Evolutionary conservation across 2,113 vertebrate species (phyloP), one percentile per base, ranked within the genome.

Genomic region (Pogona vitticeps): DNA sequence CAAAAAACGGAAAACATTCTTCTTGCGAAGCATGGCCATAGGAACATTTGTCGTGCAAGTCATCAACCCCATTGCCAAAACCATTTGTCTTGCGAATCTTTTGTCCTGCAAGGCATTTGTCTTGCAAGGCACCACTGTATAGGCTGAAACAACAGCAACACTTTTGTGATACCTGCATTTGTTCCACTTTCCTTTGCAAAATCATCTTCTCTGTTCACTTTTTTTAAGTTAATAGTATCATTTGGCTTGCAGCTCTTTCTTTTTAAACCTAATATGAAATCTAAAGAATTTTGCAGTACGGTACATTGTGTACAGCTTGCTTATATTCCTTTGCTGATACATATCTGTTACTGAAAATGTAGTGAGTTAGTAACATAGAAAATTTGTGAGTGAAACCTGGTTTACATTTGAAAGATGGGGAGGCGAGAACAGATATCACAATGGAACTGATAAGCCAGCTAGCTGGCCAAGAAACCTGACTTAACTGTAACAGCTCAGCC

Each of bases 181-280:
- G 91, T 89, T 79, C 86, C 65, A 83, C 92, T 90, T 88, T 91
- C 89, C 91, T 92, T 84, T 88, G 91, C 70, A 87, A 90, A 86
- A 75, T 75, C 26, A 31, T n/a, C 0, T 61, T 61, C 33, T 28
- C 6, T 26, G 20, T 6, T 65, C 61, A 68, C 31, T 68, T 63
- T 12, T 68, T 68, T 68, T 31, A 31, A 68, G 7, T 52, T 52
- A 52, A 52, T 10, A 52, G 46, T 52, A 52, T 52, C 46, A 52
- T 52, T 52, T 52, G 46, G 46, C 46, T 52, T 52, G 46, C 5
- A 52, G 46, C 8, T 28, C 9, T 18, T 2, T 73, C 40, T 40
- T 23, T 73, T n/a, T n/a, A n/a, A 31, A 56, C 36, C 83, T 42
- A 83, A 88, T 73, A n/a, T 61, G 33, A 70, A 3, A 17, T 75